A percentile compares a stretch with the other conserved stretches of the same genome.
These are phyloP conservation scores for Caranx melampygus DNA, from an alignment of 2,113 vertebrate genomes.

Conservation along the genomic window DNA sequence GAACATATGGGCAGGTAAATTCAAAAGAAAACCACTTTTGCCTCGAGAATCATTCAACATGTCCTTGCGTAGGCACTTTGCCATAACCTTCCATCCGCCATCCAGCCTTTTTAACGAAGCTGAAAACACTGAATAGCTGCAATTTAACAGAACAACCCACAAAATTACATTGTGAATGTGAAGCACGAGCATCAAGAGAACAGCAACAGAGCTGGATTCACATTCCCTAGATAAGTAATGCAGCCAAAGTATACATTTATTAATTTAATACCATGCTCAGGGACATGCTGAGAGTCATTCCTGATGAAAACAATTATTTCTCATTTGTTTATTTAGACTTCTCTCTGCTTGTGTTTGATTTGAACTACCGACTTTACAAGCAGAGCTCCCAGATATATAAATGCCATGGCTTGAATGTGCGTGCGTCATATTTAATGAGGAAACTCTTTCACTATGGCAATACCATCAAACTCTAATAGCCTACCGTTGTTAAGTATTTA, in stretches of 20 bases:
- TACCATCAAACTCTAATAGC: not conserved
- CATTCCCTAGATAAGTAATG: constrained; percentile 29
- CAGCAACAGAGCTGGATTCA: constrained; percentile 9
- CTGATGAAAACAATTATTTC: constrained; percentile 24
- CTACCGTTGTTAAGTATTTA: not conserved
- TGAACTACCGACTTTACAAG: constrained; percentile 10
- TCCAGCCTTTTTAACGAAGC: constrained; percentile 23
- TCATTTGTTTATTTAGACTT: constrained; percentile 17
- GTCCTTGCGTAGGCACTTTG: constrained; percentile 11
- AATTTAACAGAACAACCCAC: constrained; percentile 7
- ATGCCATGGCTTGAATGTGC: not conserved
- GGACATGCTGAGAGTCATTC: constrained; percentile 21
- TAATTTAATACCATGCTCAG: constrained; percentile 23
- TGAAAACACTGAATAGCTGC: constrained; percentile 12
- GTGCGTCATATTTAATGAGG: constrained; percentile 8
- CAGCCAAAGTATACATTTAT: constrained; percentile 61
- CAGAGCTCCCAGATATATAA: not conserved
- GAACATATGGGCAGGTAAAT: not conserved
- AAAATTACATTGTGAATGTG: constrained; percentile 10
- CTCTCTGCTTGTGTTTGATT: constrained; percentile 4
- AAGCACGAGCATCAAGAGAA: constrained; percentile 22
- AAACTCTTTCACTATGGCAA: not conserved
- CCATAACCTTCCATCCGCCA: constrained; percentile 3
- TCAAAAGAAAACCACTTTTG: not conserved
- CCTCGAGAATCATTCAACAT: not conserved